phyloP scores from a whole-genome alignment of 1,140 invertebrate genomes.

The Lasaia peninsularis region DNA sequence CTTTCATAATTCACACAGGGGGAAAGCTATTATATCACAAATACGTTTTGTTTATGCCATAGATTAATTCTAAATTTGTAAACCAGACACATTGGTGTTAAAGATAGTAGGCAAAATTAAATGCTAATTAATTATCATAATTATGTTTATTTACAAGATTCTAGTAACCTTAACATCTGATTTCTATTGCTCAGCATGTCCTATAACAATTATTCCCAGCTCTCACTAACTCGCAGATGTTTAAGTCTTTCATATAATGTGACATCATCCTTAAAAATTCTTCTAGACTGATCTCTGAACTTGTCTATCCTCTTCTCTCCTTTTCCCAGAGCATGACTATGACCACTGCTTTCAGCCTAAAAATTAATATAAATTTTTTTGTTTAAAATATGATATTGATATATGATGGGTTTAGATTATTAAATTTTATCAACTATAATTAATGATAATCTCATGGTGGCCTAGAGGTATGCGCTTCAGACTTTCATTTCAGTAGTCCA shows the following conservation, averaged over 20 bases:
- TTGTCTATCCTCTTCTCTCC: slow-evolving; percentile 33
- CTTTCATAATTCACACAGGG: too few species aligned
- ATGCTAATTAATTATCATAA: too few species aligned
- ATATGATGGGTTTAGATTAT: too few species aligned
- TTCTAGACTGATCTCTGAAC: slow-evolving; percentile 31
- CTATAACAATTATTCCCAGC: slow-evolving; percentile 43
- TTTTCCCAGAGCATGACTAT: slow-evolving; percentile 59
- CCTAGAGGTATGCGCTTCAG: too few species aligned
- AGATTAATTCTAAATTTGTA: too few species aligned
- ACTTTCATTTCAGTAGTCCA: too few species aligned
- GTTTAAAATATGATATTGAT: neutral
- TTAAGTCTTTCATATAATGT: slow-evolving; percentile 57
- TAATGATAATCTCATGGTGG: too few species aligned
- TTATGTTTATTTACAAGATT: neutral
- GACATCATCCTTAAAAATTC: slow-evolving; percentile 63
- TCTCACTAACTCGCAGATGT: slow-evolving; percentile 54
- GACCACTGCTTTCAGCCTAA: slow-evolving; percentile 59
- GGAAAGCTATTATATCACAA: too few species aligned
- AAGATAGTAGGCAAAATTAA: too few species aligned
- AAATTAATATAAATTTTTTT: slow-evolving; percentile 23
- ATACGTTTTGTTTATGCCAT: too few species aligned
- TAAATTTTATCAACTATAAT: too few species aligned
- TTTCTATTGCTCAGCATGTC: neutral
- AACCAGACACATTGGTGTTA: too few species aligned
- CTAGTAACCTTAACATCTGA: neutral